These are phyloP conservation scores for Andrena marginata DNA, from an alignment of 2,888 invertebrate species.

Conservation along the genomic window DNA sequence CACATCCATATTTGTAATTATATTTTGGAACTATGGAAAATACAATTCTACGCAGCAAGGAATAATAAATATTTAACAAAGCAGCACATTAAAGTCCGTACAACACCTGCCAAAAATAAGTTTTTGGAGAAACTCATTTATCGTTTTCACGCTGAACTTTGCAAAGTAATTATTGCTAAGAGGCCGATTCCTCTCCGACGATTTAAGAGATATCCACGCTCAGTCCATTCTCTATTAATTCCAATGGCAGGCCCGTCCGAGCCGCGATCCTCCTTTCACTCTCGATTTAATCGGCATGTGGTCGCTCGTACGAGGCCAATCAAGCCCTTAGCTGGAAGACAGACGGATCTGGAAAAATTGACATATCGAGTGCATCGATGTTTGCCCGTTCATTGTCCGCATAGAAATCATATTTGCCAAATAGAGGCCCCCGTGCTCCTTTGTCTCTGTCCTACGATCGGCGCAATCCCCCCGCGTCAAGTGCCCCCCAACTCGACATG, in stretches of 20 bases:
- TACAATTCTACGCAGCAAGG: too few relatives aligned
- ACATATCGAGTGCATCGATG: slow-evolving; percentile 47
- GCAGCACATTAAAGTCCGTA: too few relatives aligned
- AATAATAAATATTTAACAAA: too few relatives aligned
- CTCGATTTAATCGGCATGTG: neutral
- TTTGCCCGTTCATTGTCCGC: slow-evolving; percentile 50
- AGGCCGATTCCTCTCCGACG: too few relatives aligned
- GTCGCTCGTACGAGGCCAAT: slow-evolving; percentile 20
- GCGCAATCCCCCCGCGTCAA: neutral
- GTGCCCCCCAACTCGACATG: neutral
- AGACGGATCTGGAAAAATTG: slow-evolving; percentile 37
- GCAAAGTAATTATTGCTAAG: too few relatives aligned
- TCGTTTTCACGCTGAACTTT: too few relatives aligned
- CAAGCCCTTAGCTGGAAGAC: slow-evolving; percentile 5
- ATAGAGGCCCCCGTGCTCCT: slow-evolving; percentile 30
- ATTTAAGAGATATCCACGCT: too few relatives aligned
- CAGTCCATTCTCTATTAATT: neutral
- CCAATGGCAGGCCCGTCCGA: neutral
- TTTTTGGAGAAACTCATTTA: too few relatives aligned
- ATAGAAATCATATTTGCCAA: slow-evolving; percentile 60
- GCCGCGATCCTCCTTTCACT: slow-evolving; percentile 1
- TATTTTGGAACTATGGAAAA: too few relatives aligned
- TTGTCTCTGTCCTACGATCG: slow-evolving; percentile 35
- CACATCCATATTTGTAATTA: too few relatives aligned
- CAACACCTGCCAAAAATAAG: too few relatives aligned